Evolutionary conservation across 2,113 vertebrate species (phyloP).

Genomic region (Aythya baeri): DNA sequence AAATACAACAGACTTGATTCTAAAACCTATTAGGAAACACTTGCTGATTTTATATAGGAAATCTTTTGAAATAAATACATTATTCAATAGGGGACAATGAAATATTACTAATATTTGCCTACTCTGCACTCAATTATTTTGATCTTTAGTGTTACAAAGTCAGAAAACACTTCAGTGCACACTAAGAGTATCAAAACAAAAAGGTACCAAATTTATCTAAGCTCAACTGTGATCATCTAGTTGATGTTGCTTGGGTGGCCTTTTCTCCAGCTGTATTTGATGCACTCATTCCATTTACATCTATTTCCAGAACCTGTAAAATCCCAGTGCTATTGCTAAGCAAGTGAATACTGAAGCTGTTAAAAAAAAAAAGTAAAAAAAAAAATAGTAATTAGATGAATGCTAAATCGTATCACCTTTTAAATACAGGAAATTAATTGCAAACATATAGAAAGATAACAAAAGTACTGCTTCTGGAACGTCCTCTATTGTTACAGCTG

Average conservation of each 20-base stretch:
- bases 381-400: background rate
- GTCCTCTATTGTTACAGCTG: background rate
- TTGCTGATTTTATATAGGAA: background rate
- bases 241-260: background rate
- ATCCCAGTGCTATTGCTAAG: constrained; percentile 89
- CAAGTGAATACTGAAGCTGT: constrained; percentile 92
- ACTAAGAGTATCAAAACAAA: background rate
- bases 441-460: background rate
- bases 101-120: background rate
- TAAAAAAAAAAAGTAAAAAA: background rate
- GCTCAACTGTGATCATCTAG: rapidly evolving
- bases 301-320: constrained; percentile 92
- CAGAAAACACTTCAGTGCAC: background rate
- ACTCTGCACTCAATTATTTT: background rate
- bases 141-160: background rate
- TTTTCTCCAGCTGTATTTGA: background rate
- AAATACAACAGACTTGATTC: background rate
- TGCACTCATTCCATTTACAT: background rate
- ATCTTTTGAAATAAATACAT: background rate
- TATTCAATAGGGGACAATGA: background rate
- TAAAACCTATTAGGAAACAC: background rate
- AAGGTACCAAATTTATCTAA: background rate
- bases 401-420: background rate
- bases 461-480: background rate
- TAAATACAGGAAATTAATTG: background rate